Evolutionary conservation across 2,888 invertebrate genomes (phyloP), one percentile per base, ranked within the genome.

Genomic region (Caenorhabditis virilis): DNA sequence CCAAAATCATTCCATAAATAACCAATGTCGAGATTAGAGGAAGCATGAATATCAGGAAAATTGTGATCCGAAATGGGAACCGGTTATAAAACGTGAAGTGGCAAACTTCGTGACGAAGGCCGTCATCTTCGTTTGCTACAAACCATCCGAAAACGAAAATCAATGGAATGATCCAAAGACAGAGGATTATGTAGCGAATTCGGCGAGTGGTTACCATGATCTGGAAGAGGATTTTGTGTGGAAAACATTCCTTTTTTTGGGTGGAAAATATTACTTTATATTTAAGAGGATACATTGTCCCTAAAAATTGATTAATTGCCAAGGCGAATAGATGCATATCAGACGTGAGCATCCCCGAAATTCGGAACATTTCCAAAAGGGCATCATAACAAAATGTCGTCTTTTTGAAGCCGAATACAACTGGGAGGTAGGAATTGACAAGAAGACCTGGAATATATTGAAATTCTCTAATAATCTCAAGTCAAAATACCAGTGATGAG

Each of bases 261-360:
- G 9, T 25, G 15, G 7, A 11, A n/a, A n/a, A n/a, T n/a, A n/a
- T n/a, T 25, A 77, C 79, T 69, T 79, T 80, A 56, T 80, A 81
- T 45, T 76, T 76, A 6, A 80, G 62, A 13, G 80, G 80, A 69
- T 74, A 78, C 54, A 76, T 66, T 11, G 78, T 79, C 30, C 80
- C 80, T 7, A 80, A 49, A 54, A 78, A 79, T 42, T 80, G 80
- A 54, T 81, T 79, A 38, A 78, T 72, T 2, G 80, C 79, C 26
- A 80, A 54, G 3, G 79, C 80, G 42, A 79, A 79, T 1, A 80
- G 66, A 48, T 80, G 80, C 54, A 79, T 65, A 64, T 80, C 78
- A 6, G 79, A 79, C 7, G 80, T 81, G 18, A 80, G 69, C 80
- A 80, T 80, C 33, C 78, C 79, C 6, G 74, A 59, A 26, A 80